Evolutionary conservation across 2,113 vertebrate genomes (phyloP), one percentile per base, ranked within the genome.

Genomic region (Zootoca vivipara): DNA sequence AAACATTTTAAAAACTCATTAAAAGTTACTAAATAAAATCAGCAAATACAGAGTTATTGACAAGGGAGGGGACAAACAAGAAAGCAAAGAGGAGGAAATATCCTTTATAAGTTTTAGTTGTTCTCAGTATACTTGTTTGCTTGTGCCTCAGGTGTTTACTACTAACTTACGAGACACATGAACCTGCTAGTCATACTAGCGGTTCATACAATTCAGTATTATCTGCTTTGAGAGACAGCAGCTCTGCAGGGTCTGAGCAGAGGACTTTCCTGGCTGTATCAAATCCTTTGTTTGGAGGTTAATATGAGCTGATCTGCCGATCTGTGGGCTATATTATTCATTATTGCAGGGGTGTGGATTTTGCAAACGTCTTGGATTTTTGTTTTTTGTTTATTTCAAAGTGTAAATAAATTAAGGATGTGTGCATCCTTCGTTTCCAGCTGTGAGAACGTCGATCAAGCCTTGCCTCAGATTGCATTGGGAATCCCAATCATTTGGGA

Each of bases 1-100:
- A 88, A 83, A 91, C 78, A 84, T 82, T 82, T 62, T 84, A 42
- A 86, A 89, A 79, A 46, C 30, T 64, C n/a, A 82, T 40, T 42
- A 30, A 22, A 65, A 83, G 1, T 10, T 90, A 87, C 83, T 26
- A 89, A 81, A 65, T 16, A 28, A 64, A n/a, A 80, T 13, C 77
- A 79, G 46, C 15, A 56, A 86, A 35, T 46, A 56, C 15, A 78
- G 38, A 42, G 28, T 81, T 70, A 78, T 56, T 62, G 35, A 72
- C 9, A 69, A 73, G 18, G 13, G 33, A 62, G 28, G 30, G 8
- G 26, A 18, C 6, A 20, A 73, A 22, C 16, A 35, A 16, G 16
- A 73, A 38, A 73, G 72, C 35, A 73, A 73, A 73, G 18, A 4
- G 58, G 15, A 62, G 58, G 15, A 62, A 62, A 62, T 16, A 4